Conservation (phyloP, 1,140 invertebrate species). For the Stenopsyche tienmushanensis region DNA sequence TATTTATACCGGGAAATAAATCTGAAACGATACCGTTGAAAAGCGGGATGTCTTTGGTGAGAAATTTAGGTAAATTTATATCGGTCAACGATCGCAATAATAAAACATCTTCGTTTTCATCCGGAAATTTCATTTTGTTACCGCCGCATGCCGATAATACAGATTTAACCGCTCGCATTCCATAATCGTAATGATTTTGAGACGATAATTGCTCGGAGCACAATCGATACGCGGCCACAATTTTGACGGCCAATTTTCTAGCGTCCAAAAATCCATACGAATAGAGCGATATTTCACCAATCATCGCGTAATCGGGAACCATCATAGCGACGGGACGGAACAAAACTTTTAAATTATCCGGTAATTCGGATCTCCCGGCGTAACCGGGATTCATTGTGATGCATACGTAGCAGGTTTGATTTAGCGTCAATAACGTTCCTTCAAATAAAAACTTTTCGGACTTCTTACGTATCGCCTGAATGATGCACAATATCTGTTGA, state of each 20-base stretch:
- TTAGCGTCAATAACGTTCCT: constrained; percentile 82
- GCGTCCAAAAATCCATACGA: constrained; percentile 90
- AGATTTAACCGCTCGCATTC: constrained; percentile 77
- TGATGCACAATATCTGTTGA: constrained; percentile 77
- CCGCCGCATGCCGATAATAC: constrained; percentile 80
- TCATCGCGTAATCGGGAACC: constrained; percentile 89
- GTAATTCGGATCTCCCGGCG: constrained; percentile 81
- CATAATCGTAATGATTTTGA: constrained; percentile 92
- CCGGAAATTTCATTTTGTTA: constrained; percentile 79
- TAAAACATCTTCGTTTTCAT: constrained; percentile 77
- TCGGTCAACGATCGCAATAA: constrained; percentile 84
- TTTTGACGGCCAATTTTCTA: constrained; percentile 82
- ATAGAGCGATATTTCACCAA: constrained; percentile 90
- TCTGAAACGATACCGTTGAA: constrained; percentile 92
- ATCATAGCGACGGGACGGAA: constrained; percentile 91
- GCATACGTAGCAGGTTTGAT: constrained; percentile 83
- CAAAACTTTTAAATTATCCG: constrained; percentile 81
- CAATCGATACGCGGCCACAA: constrained; percentile 89
- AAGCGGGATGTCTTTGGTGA: constrained; percentile 83
- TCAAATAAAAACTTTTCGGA: constrained; percentile 80
- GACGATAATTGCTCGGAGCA: constrained; percentile 90
- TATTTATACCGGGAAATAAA: constrained; percentile 78
- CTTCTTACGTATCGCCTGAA: constrained; percentile 75
- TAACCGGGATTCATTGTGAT: constrained; percentile 92
- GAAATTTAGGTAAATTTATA: constrained; percentile 92